Base-by-base conservation (phyloP, 2,888 invertebrate genomes). In the Hedychridium roseum region DNA sequence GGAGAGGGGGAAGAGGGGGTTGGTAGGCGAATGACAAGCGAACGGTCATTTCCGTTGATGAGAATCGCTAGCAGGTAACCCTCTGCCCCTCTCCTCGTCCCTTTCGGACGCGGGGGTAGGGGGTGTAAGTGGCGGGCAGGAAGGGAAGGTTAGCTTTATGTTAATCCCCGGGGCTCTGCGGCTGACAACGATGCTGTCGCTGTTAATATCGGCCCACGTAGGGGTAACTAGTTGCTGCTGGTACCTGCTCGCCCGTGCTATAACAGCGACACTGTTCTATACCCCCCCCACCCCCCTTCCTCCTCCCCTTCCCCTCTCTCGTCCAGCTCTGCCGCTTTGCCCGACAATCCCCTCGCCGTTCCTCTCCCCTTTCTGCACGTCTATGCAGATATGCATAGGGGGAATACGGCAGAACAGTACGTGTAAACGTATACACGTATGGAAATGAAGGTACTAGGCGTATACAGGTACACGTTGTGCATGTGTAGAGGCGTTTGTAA, bases 191-290 rank as follows among this genome's bases (percentile, higher is more conserved):
- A 72, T 70, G 67, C 71, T 68, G 68, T 67, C 70, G 73, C 71
- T 73, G 74, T 74, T 74, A 74, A 74, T 74, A 74, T 73, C 71
- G 58, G 70, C 69, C 73, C 71, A 71, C 71, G 71, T 68, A 65
- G 62, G 63, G 59, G 72, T 68, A 66, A 69, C 66, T 67, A 69
- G 69, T 64, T 64, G 58, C 66, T 65, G 63, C 67, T 65, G 66
- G 61, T 65, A 67, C 55, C 64, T 66, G 58, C 54, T 54, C 54
- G 53, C n/a, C n/a, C n/a, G n/a, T n/a, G n/a, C n/a, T n/a, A n/a
- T n/a, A n/a, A n/a, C n/a, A n/a, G n/a, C n/a, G n/a, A n/a, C n/a
- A n/a, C n/a, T n/a, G n/a, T n/a, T n/a, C n/a, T n/a, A n/a, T n/a
- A n/a, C n/a, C n/a, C n/a, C n/a, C n/a, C 50, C 46, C 5, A 28